These are phyloP conservation scores for Anastatus disparis DNA, from an alignment of 1,140 invertebrate genomes.

Conservation along the genomic window DNA sequence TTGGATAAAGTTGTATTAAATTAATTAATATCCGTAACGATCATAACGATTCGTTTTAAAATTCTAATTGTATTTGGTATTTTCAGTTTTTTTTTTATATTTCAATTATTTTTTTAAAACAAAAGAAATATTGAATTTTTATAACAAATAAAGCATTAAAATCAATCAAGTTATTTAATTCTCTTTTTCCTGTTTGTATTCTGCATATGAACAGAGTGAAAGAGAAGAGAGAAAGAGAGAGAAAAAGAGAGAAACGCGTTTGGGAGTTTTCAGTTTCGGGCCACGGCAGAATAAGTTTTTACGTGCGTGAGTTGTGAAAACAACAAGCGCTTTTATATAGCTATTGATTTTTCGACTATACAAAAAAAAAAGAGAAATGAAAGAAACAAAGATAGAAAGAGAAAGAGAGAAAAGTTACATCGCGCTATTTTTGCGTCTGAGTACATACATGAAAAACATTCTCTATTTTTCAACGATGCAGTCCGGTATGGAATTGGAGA, in stretches of 20 bases:
- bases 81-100: background rate
- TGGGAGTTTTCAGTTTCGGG: constrained; percentile 23
- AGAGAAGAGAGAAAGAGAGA: no score
- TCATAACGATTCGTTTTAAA: no score
- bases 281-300: constrained; percentile 22
- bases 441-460: constrained; percentile 11
- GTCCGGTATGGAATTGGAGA: background rate
- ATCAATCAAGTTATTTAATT: constrained; percentile 14
- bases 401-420: constrained; percentile 9
- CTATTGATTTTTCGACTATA: constrained; percentile 31
- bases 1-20: no score
- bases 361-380: no score
- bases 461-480: constrained; percentile 7
- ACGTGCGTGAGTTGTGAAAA: constrained; percentile 34
- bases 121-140: background rate
- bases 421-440: constrained; percentile 10
- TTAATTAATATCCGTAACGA: no score
- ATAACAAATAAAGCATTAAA: background rate
- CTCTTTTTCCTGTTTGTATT: background rate
- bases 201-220: background rate
- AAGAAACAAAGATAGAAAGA: no score
- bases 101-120: background rate
- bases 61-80: no score
- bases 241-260: no score
- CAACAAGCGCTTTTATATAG: constrained; percentile 25